Evolutionary conservation across 2,888 invertebrate genomes (phyloP), one percentile per base, ranked within the genome.

Genomic region (Rapana venosa): DNA sequence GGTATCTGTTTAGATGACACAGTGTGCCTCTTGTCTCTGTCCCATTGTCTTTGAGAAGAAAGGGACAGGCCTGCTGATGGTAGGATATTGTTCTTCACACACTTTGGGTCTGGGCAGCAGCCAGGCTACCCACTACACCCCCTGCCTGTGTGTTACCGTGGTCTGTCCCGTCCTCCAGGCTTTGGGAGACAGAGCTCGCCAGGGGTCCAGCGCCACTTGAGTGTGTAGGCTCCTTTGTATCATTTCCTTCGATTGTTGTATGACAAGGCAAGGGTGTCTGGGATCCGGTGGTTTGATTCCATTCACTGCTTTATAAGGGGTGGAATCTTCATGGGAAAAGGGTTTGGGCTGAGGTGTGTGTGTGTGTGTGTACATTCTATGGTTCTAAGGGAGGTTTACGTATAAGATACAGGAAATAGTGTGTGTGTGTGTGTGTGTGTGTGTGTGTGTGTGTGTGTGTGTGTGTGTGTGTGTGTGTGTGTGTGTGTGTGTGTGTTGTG

Each of bases 201-300:
- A 30, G 74, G 74, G 74, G 74, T n/a, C 74, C 74, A 74, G 74
- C n/a, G 26, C 74, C 26, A 74, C 74, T 74, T 13, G 26, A n/a
- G 26, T 1, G 11, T 74, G 74, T 11, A 26, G 26, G 26, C 6
- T 74, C n/a, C 5, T 74, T 74, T 74, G 74, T 5, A n/a, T 74
- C 74, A 74, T 74, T 74, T 74, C n/a, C 74, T 74, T 74, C 74
- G 74, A 74, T 74, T 74, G 74, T 74, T 74, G 74, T 74, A n/a
- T 30, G 74, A 22, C 22, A n/a, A 26, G 26, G 5, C n/a, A 74
- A 5, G 70, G n/a, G n/a, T 26, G n/a, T 61, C 61, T 61, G 17
- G 15, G 61, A 20, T 61, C 61, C 22, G 22, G 15, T 61, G 61
- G 15, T 20, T 61, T 20, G 61, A 22, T 61, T 61, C 61, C 15